A percentile compares a stretch with the other conserved stretches of the same genome.
phyloP scores from a whole-genome alignment of 1,140 invertebrate species.

The Aradophagus sp. region DNA sequence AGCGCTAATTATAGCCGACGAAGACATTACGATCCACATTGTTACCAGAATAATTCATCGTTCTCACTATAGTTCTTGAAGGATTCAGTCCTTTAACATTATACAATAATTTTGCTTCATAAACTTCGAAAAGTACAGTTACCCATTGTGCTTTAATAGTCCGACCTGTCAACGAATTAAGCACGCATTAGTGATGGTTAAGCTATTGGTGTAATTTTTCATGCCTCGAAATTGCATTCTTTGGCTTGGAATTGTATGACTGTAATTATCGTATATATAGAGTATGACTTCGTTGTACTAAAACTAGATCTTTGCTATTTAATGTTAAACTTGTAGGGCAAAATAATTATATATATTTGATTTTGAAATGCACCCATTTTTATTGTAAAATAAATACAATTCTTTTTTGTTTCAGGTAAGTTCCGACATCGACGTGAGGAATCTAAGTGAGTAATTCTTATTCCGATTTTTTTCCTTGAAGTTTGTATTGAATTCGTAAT shows the following conservation, averaged over 20 bases:
- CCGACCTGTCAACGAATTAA: constrained; percentile 50
- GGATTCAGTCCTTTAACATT: constrained; percentile 34
- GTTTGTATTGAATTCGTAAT: too few relatives aligned
- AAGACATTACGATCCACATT: constrained; percentile 33
- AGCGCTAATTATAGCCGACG: constrained; percentile 27
- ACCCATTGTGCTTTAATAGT: constrained; percentile 50
- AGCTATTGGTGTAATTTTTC: constrained; percentile 46
- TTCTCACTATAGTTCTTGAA: constrained; percentile 43
- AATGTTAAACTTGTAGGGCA: too few relatives aligned
- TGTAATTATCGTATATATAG: constrained; percentile 12
- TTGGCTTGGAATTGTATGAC: constrained; percentile 13
- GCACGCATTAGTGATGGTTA: constrained; percentile 36
- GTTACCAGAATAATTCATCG: constrained; percentile 34
- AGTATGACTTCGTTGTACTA: too few relatives aligned
- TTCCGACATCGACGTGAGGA: too few relatives aligned
- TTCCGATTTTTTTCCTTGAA: too few relatives aligned
- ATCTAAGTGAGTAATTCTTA: too few relatives aligned
- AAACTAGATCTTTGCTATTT: too few relatives aligned
- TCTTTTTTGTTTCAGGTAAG: too few relatives aligned
- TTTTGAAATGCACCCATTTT: too few relatives aligned
- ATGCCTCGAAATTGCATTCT: constrained; percentile 22
- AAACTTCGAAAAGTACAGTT: constrained; percentile 49
- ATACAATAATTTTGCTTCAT: constrained; percentile 49
- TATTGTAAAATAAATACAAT: too few relatives aligned
- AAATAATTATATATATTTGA: too few relatives aligned